Evolutionary conservation across 2,113 vertebrate genomes (phyloP).

Genomic region (Penelope pileata): DNA sequence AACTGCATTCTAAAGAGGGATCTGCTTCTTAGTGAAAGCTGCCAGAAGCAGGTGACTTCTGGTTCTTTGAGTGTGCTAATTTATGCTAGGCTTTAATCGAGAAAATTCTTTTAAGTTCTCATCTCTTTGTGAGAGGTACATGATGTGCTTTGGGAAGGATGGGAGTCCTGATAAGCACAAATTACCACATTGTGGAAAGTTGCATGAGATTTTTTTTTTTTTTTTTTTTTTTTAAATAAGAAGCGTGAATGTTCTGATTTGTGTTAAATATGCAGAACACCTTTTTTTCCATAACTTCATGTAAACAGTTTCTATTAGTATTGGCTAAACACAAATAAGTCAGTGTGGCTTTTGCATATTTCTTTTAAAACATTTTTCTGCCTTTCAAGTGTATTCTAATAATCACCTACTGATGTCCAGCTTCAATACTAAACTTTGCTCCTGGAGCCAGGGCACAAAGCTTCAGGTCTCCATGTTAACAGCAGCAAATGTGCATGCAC

Average conservation of each 20-base stretch:
- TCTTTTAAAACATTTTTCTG: not conserved
- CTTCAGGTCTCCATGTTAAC: not conserved
- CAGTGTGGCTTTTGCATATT: not conserved
- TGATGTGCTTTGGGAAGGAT: not conserved
- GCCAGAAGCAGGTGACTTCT: constrained; percentile 12
- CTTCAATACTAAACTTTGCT: not conserved
- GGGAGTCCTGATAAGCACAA: not conserved
- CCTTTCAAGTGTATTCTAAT: not conserved
- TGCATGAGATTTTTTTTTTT: not conserved
- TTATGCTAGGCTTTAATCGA: constrained; percentile 1
- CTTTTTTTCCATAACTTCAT: not conserved
- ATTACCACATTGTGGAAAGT: not conserved
- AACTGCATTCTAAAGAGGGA: constrained; percentile 15
- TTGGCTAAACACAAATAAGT: not conserved
- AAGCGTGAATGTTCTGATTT: not conserved
- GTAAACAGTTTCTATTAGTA: not conserved
- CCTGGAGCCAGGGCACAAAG: not conserved
- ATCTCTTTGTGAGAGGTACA: not conserved
- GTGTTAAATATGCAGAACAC: not conserved
- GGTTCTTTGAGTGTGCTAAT: not conserved
- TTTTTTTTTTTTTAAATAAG: too few species aligned
- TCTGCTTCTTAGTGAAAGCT: constrained; percentile 2
- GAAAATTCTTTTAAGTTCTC: not conserved
- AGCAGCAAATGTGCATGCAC: not conserved
- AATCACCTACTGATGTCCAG: not conserved